Evolutionary conservation across 2,113 vertebrate genomes (phyloP), one percentile per base, ranked within the genome.

Genomic region (Alexandromys fortis): DNA sequence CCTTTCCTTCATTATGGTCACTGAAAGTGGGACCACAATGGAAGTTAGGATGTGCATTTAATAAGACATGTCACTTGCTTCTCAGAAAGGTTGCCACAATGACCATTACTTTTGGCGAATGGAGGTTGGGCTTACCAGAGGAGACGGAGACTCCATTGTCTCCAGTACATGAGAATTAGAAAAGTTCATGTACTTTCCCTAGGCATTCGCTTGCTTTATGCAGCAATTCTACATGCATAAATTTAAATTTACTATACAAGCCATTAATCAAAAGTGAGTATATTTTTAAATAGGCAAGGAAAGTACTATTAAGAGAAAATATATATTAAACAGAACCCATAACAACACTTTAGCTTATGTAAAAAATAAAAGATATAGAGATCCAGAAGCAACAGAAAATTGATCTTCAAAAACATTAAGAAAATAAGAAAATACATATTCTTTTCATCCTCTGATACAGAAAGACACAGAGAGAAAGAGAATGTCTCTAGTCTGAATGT

Each of bases 31-130:
- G 9, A 81, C 22, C 19, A 2, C 1, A 17, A 79, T 49, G 33
- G 30, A 35, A 83, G 73, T 0, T 73, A 16, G 6, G 85, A 33
- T 45, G 72, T 95, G 8, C 0, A 26, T 4, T n/a, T 2, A 0
- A 58, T 30, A 35, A 67, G 63, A 47, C 10, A 35, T 13, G 42
- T 12, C n/a, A 35, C 0, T 5, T 0, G 3, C 7, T 93, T 52
- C 22, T 92, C 55, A 9, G 28, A 6, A 14, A 28, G 8, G 49
- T 3, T 21, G 33, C 28, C 12, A 0, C 7, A 0, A 3, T 1
- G 11, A 47, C n/a, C 63, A 83, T 91, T 65, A 35, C 55, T 82
- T 49, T 63, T 8, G 63, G 89, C 30, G n/a, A 30, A 24, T 70
- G 2, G 83, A 21, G 35, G 26, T 1, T 75, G 12, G 38, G 0